These are phyloP conservation scores for Phengaris alcon DNA, from an alignment of 2,888 invertebrate species.

Conservation along the genomic window DNA sequence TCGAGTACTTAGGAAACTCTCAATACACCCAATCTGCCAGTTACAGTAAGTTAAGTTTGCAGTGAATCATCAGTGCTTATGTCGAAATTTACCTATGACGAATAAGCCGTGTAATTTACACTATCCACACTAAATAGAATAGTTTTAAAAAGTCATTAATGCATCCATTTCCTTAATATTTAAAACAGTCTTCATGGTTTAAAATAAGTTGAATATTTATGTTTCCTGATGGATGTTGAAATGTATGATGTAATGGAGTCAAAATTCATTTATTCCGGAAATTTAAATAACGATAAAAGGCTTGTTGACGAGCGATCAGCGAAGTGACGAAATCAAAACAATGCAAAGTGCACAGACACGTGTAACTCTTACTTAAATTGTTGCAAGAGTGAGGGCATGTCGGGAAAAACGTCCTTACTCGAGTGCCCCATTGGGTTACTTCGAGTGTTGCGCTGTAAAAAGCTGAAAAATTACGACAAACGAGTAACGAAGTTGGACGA, in stretches of 20 bases:
- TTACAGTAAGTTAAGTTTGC: too few relatives aligned
- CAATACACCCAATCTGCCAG: too few relatives aligned
- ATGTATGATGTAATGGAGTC: not conserved
- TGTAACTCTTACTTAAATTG: not conserved
- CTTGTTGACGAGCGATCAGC: not conserved
- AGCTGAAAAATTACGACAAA: too few relatives aligned
- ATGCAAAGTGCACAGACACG: not conserved
- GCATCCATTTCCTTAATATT: not conserved
- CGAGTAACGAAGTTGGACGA: too few relatives aligned
- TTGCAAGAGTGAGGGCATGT: too few relatives aligned
- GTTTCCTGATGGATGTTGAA: conserved; percentile 7
- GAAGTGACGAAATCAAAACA: not conserved
- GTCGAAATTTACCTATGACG: too few relatives aligned
- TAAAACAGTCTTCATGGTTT: not conserved
- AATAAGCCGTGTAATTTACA: too few relatives aligned
- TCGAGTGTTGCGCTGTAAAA: too few relatives aligned
- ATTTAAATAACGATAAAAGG: not conserved
- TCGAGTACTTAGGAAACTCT: too few relatives aligned
- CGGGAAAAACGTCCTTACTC: too few relatives aligned
- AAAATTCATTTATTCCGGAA: not conserved
- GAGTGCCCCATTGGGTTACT: too few relatives aligned
- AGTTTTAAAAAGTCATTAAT: not conserved
- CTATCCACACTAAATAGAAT: not conserved
- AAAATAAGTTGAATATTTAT: not conserved
- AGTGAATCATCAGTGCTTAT: too few relatives aligned